Evolutionary conservation across 2,113 vertebrate species (phyloP), one percentile per base, ranked within the genome.

Genomic region (Proterorhinus semilunaris): DNA sequence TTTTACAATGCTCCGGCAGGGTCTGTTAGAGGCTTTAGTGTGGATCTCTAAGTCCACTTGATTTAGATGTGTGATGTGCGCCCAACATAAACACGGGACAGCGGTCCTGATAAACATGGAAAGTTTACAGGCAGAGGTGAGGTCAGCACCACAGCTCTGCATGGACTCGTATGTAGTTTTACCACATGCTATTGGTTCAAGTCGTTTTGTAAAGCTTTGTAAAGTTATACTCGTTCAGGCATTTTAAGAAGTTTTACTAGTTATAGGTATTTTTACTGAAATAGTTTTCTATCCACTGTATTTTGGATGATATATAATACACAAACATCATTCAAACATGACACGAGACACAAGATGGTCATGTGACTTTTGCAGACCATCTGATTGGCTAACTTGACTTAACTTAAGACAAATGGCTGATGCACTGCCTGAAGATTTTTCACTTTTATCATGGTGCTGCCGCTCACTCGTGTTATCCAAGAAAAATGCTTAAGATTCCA

Each of bases 41-140:
- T 64, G 6, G 4, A 55, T 57, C 67, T 78, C 64, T 45, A 2
- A 69, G 66, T 66, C 75, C 76, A 73, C 81, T 81, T 82, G 70
- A 83, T 81, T 80, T 45, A 57, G 71, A 48, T 59, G 78, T 85
- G 76, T 89, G 83, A 89, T 83, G 83, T 83, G 46, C 67, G 15
- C 80, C 78, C 82, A 88, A 86, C 57, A 81, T 88, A 88, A 89
- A 89, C 85, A 89, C 65, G 83, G 69, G 71, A 69, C 72, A 47
- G 75, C 69, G 75, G 77, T 82, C 77, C 82, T 79, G 82, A 86
- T 81, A 87, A 84, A 80, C 82, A 86, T 63, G 12, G 46, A 72
- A 54, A 83, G 79, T 86, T 83, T 87, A 86, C 75, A 80, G 76
- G 80, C 82, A 82, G 76, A 67, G 62, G 64, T 62, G 79, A 86